phyloP scores from a whole-genome alignment of 2,113 vertebrate species.

The Corydoras sp. region DNA sequence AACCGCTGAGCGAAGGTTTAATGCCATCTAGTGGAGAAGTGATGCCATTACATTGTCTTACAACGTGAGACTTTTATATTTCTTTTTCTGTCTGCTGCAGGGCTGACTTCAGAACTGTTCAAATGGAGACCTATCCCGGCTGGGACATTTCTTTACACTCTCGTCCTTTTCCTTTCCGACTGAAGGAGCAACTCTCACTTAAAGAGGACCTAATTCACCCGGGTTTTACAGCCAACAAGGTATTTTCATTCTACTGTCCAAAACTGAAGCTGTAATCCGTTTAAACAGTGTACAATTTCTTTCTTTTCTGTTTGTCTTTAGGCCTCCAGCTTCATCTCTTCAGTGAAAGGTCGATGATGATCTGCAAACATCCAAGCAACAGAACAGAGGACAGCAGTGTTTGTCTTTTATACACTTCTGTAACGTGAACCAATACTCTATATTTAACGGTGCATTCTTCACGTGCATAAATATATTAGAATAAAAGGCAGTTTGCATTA shows the following conservation, averaged over 20 bases:
- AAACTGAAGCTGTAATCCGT: neutral
- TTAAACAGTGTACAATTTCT: neutral
- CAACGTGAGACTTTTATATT: neutral
- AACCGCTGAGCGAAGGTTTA: too few species aligned
- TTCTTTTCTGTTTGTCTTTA: constrained; percentile 1
- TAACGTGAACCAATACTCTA: too few species aligned
- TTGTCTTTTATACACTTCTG: neutral
- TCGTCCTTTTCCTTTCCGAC: constrained; percentile 7
- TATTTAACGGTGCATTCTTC: too few species aligned
- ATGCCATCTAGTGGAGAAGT: too few species aligned
- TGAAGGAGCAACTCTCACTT: constrained; percentile 23
- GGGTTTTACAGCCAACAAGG: neutral
- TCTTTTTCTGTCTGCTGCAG: constrained; percentile 42
- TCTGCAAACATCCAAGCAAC: neutral
- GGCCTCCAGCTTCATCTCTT: neutral
- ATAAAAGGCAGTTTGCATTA: too few species aligned
- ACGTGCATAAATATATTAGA: too few species aligned
- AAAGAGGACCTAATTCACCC: neutral
- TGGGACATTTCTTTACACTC: constrained; percentile 45
- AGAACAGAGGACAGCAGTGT: neutral
- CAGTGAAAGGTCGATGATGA: neutral
- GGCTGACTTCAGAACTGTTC: constrained; percentile 57
- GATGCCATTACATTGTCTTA: too few species aligned
- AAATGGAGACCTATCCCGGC: constrained; percentile 54
- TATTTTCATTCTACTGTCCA: neutral